Base-by-base conservation (phyloP, 2,888 invertebrate genomes). In the Amblyteles armatorius region DNA sequence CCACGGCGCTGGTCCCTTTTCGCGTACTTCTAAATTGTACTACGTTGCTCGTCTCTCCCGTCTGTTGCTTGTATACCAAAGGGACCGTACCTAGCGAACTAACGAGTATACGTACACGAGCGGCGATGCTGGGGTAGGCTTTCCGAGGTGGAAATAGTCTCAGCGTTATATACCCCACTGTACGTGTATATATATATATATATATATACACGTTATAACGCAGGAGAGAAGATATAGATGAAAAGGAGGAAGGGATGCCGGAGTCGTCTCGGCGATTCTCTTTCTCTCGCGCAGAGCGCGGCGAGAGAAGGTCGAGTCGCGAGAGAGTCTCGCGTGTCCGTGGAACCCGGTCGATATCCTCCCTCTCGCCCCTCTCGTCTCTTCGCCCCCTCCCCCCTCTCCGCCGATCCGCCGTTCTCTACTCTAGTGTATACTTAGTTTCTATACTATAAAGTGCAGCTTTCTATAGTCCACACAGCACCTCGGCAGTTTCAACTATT, bases 301-400 rank as follows among this genome's bases (percentile, higher is more conserved):
- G n/a, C 26, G 68, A 50, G 57, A 63, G 68, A 78, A 74, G 63
- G 74, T 74, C 74, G 74, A 74, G 74, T 11, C 63, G 44, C 29
- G 73, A 83, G 79, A 83, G 73, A 72, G 57, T 79, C 83, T 82
- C 77, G 82, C 82, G 72, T 76, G 76, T 36, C 22, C 65, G 55
- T 63, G 63, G 48, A 26, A 26, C 26, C 26, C 82, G 82, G 72
- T 82, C 82, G 82, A 84, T 85, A 79, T 74, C 63, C 36, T 68
- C 74, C 79, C 79, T 76, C 74, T 84, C 65, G 68, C 29, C 65
- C 33, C 55, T 71, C 74, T 50, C 74, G 74, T 71, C 65, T 44
- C 55, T 16, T 13, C 57, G 6, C 19, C 44, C 36, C 65, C 72
- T 55, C 33, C 50, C 55, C 16, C 57, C 73, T 26, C 55, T 26